These are phyloP conservation scores for Butastur rufipennis DNA, from an alignment of 2,113 vertebrate species.

Conservation along the genomic window DNA sequence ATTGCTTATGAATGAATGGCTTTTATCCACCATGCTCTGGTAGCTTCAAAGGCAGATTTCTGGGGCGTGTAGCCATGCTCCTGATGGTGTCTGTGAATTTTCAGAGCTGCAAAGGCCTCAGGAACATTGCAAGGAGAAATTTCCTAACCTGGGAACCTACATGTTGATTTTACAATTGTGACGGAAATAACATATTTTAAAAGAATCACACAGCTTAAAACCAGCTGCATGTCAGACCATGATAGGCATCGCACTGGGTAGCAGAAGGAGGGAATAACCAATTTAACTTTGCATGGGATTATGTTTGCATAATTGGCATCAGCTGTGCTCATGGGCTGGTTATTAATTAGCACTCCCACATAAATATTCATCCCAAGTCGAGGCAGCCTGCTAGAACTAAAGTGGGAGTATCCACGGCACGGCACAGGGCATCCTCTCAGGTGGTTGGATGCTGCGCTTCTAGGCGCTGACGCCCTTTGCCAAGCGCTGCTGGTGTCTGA, in stretches of 20 bases:
- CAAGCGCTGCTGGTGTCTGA: not conserved
- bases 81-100: rapidly evolving
- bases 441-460: not conserved
- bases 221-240: not conserved
- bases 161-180: rapidly evolving
- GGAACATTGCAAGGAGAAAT: not conserved
- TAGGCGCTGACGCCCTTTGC: not conserved
- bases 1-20: rapidly evolving
- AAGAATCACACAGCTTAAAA: not conserved
- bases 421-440: not conserved
- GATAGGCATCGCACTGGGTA: not conserved
- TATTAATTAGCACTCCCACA: not conserved
- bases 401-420: not conserved
- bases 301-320: not conserved
- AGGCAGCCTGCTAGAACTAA: not conserved
- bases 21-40: not conserved
- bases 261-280: not conserved
- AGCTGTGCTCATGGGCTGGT: not conserved
- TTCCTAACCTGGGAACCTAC: not conserved
- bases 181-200: rapidly evolving
- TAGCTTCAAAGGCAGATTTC: not conserved
- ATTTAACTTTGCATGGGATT: not conserved
- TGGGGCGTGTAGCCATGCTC: rapidly evolving
- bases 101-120: not conserved
- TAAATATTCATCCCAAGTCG: not conserved